Conservation (phyloP, 2,113 vertebrate species). For the Bettongia penicillata region DNA sequence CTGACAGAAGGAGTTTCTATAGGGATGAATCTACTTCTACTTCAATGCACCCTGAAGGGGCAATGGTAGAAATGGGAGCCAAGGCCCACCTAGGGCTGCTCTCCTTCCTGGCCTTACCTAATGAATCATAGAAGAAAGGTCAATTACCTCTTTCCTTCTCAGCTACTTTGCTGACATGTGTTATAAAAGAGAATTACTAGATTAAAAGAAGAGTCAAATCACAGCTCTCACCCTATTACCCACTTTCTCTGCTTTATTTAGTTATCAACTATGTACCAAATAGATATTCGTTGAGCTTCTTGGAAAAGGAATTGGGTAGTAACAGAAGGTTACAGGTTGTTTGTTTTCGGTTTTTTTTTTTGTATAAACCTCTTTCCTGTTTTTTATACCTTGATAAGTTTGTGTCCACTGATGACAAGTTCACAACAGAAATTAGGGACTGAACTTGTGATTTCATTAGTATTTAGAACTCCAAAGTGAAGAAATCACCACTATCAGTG, state of each 20-base stretch:
- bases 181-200: not conserved
- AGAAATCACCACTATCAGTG: too few species aligned
- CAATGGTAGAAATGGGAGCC: fast-evolving
- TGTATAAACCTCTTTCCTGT: not conserved
- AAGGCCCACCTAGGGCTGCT: not conserved
- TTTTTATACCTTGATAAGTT: not conserved
- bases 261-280: not conserved
- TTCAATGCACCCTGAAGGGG: fast-evolving
- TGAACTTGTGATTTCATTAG: not conserved
- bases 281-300: not conserved
- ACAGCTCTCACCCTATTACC: not conserved
- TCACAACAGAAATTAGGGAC: not conserved
- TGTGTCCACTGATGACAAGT: not conserved
- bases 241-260: not conserved
- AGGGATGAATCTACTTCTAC: not conserved
- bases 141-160: not conserved
- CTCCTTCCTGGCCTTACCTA: not conserved
- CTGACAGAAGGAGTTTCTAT: not conserved
- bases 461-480: not conserved
- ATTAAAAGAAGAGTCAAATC: not conserved
- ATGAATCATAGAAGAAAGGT: not conserved
- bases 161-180: not conserved
- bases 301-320: not conserved
- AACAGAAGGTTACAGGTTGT: not conserved
- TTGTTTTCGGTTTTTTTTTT: too few species aligned